Evolutionary conservation across 2,797 vertebrate genomes (phyloP), one percentile per base, ranked within the genome.

Genomic region (Urosaurus nigricauda): DNA sequence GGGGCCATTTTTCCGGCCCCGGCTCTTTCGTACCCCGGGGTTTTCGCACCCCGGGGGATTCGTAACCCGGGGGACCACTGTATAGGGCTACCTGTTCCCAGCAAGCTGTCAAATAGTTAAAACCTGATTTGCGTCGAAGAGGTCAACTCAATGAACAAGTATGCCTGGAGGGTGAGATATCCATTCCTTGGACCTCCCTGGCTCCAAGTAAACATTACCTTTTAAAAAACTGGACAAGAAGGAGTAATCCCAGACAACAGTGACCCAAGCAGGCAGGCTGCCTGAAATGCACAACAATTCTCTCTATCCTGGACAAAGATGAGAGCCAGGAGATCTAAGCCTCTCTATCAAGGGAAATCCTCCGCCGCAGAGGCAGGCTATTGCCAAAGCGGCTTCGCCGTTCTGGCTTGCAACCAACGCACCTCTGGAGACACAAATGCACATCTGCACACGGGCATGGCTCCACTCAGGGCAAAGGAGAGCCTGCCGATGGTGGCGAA

Each of bases 101-200:
- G 85, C 84, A 73, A 2, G 0, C 2, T 13, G 43, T 0, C 0
- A 85, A 0, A 3, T 65, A n/a, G n/a, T n/a, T n/a, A n/a, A n/a
- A n/a, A n/a, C n/a, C n/a, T n/a, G n/a, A n/a, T n/a, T n/a, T n/a
- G n/a, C n/a, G n/a, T n/a, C n/a, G n/a, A 32, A 5, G 35, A 43
- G 82, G 53, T 60, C 21, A 0, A 87, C 84, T 91, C 81, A 1
- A 73, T 4, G n/a, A 0, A 37, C 8, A 87, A 60, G 93, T 93
- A 90, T 5, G 89, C 79, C 91, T 94, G 91, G 92, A 2, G 92
- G 93, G 88, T 89, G 94, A 94, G 94, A 92, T 65, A 77, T 53
- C 93, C 71, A 91, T 78, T 37, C 83, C 65, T 24, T 51, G 24
- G 53, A 91, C 63, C 32, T 58, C 88, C 40, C 29, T 7, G 84